Evolutionary conservation across 2,888 invertebrate species (phyloP), one percentile per base, ranked within the genome.

Genomic region (Geotrupes spiniger): DNA sequence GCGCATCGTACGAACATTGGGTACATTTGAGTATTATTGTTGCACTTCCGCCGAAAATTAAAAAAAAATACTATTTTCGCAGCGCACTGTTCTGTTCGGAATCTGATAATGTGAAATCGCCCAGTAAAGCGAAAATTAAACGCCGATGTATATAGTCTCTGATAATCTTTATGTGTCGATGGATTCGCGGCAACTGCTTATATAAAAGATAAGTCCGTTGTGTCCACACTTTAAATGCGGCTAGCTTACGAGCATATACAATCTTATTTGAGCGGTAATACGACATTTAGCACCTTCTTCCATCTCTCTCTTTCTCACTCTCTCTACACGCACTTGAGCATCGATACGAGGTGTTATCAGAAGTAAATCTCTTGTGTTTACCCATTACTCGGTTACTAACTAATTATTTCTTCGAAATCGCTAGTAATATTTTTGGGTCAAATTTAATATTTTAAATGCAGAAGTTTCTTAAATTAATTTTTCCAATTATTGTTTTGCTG

Each of bases 1-100:
- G 46, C 49, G 46, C 54, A 56, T 54, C 42, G 52, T 54, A 46
- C 46, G 40, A 39, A 15, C 33, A 10, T 29, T 29, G 10, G 12
- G 14, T 33, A 9, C 12, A 11, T 11, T 29, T 29, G 10, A 8
- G 4, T 29, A 5, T 29, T 29, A 5, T 33, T 33, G 10, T 33
- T 33, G 9, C 10, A n/a, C 10, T 12, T 15, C 12, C 33, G 9
- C 9, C 14, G n/a, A n/a, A n/a, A n/a, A n/a, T n/a, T n/a, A n/a
- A n/a, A n/a, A n/a, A n/a, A n/a, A n/a, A n/a, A n/a, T n/a, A n/a
- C n/a, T n/a, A n/a, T n/a, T n/a, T n/a, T n/a, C n/a, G n/a, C n/a
- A n/a, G n/a, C n/a, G n/a, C n/a, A n/a, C n/a, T n/a, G n/a, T n/a
- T n/a, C n/a, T n/a, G n/a, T n/a, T n/a, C n/a, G n/a, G n/a, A 12